A percentile compares a stretch with the other conserved stretches of the same genome.
Evolutionary conservation across 2,888 invertebrate species (phyloP).

Genomic region (Blastobasis lacticolella): DNA sequence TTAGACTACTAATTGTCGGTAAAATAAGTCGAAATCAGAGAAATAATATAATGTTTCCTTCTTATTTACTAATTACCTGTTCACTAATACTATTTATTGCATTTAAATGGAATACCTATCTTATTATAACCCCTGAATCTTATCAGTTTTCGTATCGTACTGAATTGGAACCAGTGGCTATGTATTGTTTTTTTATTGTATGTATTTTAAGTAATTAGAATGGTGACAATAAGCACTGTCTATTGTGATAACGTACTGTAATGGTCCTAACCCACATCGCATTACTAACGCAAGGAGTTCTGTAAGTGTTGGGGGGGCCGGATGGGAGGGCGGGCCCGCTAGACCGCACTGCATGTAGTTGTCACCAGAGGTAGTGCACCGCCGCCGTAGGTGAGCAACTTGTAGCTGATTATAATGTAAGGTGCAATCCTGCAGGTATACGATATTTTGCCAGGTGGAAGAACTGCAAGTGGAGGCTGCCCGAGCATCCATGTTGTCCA

Average conservation of each 20-base stretch:
- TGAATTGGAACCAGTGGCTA: too few relatives aligned
- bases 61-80: neutral
- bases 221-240: slow-evolving; percentile 20
- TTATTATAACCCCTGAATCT: too few relatives aligned
- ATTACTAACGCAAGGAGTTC: slow-evolving; percentile 10
- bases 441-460: slow-evolving; percentile 90
- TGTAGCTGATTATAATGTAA: slow-evolving; percentile 72
- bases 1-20: too few relatives aligned
- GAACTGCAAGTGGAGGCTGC: slow-evolving; percentile 86
- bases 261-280: slow-evolving; percentile 1
- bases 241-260: slow-evolving; percentile 14
- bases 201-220: neutral
- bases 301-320: slow-evolving; percentile 11
- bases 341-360: slow-evolving; percentile 44
- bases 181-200: too few relatives aligned
- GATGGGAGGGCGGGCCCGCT: too few relatives aligned
- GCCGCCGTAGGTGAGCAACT: slow-evolving; percentile 56
- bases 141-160: too few relatives aligned
- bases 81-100: neutral
- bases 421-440: slow-evolving; percentile 80
- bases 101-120: neutral
- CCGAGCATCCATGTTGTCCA: slow-evolving; percentile 79
- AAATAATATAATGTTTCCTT: slow-evolving; percentile 30
- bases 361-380: slow-evolving; percentile 30
- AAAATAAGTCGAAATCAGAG: too few relatives aligned